Base-by-base conservation (phyloP, 1,140 invertebrate genomes). In the Elysia chlorotica region DNA sequence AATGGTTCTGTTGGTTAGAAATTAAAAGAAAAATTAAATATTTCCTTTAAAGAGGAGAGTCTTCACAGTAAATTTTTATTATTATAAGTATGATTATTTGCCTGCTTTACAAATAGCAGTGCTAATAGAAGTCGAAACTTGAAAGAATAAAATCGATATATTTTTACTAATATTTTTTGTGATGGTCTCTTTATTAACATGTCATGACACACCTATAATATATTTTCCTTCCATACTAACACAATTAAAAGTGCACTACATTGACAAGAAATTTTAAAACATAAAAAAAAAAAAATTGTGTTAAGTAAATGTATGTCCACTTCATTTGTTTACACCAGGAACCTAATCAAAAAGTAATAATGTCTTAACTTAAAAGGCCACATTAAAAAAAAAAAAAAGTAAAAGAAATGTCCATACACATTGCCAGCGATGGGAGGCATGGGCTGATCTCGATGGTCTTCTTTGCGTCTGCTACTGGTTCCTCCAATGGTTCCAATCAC, bases 401-500 rank as follows among this genome's bases (percentile, higher is more conserved):
- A 48, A 48, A 48, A 68, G 4, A 68, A 35, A 68, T 4, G 5
- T 41, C 17, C 65, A 25, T 56, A 68, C 65, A 54, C 53, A 41
- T 30, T 68, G n/a, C 41, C 30, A 21, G 65, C 23, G 10, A 69
- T 48, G 37, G 53, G 54, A 21, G 59, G 48, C 30, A 38, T 56
- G 31, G 37, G 56, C 35, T 71, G 57, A 23, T 41, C 14, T 25
- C 33, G 48, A 33, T 19, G 19, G 35, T 71, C 69, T 14, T 71
- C 59, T 33, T 53, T 71, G 10, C 69, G 35, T 6, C 69, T 38
- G 31, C 36, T 71, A n/a, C 31, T 48, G 57, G 36, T 41, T 30
- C 69, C 69, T 36, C 67, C 67, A 21, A 67, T 67, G 30, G 37
- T 38, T 25, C 67, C 67, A 35, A 71, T 71, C 10, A 48, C 54